Conservation (phyloP, 2,797 vertebrate species). For the Danio kyathit region DNA sequence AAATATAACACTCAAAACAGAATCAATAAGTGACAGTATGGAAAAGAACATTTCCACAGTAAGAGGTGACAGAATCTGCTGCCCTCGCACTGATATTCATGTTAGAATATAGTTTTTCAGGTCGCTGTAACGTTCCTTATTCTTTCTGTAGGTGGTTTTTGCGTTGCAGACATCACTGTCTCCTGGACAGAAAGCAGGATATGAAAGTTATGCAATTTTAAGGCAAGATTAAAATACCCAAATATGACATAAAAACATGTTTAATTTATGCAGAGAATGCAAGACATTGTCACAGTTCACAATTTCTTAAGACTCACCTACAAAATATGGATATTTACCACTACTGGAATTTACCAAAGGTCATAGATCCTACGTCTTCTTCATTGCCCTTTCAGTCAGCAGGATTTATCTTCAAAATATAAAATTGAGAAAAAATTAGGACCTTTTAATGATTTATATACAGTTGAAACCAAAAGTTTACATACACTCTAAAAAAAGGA, state of each 20-base stretch:
- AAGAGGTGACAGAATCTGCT: slow-evolving; percentile 68
- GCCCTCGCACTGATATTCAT: slow-evolving; percentile 61
- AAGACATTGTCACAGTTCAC: not conserved
- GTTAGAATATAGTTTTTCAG: slow-evolving; percentile 14
- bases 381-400: not conserved
- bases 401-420: not conserved
- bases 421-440: not conserved
- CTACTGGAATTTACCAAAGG: not conserved
- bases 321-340: not conserved
- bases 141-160: slow-evolving; percentile 2
- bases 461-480: no score
- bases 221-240: not conserved
- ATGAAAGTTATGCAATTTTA: not conserved
- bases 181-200: slow-evolving; percentile 43
- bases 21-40: slow-evolving; percentile 74
- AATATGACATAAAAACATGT: not conserved
- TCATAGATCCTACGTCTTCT: not conserved
- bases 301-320: not conserved
- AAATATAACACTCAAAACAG: slow-evolving; percentile 5
- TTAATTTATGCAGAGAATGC: not conserved
- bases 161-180: not conserved
- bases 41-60: slow-evolving; percentile 76
- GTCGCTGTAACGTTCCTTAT: slow-evolving; percentile 41
- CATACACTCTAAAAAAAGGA: no score
- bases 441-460: not conserved